Percentiles rank a stretch among this genome's conserved stretches.
These are phyloP conservation scores for Acanthisitta chloris DNA, from an alignment of 2,113 vertebrate species.

Conservation along the genomic window DNA sequence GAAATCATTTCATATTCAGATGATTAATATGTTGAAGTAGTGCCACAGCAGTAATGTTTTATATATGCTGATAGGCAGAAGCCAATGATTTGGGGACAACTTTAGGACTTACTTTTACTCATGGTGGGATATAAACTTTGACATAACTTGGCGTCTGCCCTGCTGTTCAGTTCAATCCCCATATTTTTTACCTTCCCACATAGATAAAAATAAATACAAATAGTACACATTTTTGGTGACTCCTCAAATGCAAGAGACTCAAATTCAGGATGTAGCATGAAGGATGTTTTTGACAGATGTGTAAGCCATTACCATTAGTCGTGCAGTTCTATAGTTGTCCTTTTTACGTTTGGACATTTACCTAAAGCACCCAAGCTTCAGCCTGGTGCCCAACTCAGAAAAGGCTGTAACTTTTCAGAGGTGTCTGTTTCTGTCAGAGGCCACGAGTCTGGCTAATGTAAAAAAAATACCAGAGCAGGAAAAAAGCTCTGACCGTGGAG, in stretches of 20 bases:
- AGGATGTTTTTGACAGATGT: background rate
- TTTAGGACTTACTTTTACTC: constrained; percentile 27
- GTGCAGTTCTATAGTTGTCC: background rate
- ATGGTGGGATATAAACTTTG: background rate
- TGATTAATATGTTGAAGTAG: constrained; percentile 58
- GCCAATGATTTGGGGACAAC: constrained; percentile 23
- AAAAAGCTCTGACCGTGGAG: background rate
- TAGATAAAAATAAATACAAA: background rate
- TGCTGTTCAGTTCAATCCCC: background rate
- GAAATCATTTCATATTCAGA: constrained; percentile 36
- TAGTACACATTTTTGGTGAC: background rate
- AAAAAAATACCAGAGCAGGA: no score
- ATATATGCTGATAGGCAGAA: constrained; percentile 1
- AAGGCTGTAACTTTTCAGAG: background rate
- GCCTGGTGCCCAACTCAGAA: background rate
- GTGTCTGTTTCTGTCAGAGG: background rate
- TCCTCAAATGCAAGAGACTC: background rate
- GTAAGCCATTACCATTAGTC: background rate
- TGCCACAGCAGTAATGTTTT: constrained; percentile 37
- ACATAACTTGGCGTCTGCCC: background rate
- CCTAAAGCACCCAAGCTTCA: background rate
- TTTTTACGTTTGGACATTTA: background rate
- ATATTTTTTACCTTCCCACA: background rate
- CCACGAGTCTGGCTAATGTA: background rate
- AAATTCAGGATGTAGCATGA: background rate